A percentile compares a stretch with the other conserved stretches of the same genome.
Evolutionary conservation across 2,888 invertebrate species (phyloP).

Genomic region (Eucera pruinosa): DNA sequence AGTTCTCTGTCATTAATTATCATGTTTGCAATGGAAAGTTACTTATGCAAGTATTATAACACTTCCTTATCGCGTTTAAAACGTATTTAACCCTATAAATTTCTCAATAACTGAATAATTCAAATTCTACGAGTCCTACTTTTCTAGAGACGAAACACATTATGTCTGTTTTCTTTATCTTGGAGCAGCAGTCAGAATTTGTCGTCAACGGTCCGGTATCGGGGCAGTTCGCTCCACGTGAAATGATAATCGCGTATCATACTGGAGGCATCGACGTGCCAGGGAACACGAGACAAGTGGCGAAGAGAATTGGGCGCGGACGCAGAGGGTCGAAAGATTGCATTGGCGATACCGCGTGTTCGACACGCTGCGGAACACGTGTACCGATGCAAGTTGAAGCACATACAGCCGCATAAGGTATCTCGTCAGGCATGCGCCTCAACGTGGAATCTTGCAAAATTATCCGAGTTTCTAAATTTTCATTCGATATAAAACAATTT

Average conservation of each 20-base stretch:
- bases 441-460: constrained; percentile 7
- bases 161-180: no score
- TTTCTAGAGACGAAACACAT: no score
- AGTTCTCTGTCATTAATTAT: no score
- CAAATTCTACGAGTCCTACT: no score
- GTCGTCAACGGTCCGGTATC: background rate
- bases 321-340: constrained; percentile 64
- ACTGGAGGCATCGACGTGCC: constrained; percentile 2
- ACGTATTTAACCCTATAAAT: no score
- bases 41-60: no score
- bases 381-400: constrained; percentile 44
- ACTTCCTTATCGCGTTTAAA: no score
- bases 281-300: constrained; percentile 26
- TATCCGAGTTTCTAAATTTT: background rate
- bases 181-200: background rate
- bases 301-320: constrained; percentile 49
- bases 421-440: constrained; percentile 28
- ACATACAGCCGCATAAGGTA: constrained; percentile 44
- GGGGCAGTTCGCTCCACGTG: background rate
- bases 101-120: no score
- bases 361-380: constrained; percentile 68
- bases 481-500: background rate
- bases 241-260: constrained; percentile 31
- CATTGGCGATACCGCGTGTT: constrained; percentile 70
- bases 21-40: no score